These are phyloP conservation scores for Spatulosminthurus flaviceps DNA, from an alignment of 2,888 invertebrate species.

Conservation along the genomic window DNA sequence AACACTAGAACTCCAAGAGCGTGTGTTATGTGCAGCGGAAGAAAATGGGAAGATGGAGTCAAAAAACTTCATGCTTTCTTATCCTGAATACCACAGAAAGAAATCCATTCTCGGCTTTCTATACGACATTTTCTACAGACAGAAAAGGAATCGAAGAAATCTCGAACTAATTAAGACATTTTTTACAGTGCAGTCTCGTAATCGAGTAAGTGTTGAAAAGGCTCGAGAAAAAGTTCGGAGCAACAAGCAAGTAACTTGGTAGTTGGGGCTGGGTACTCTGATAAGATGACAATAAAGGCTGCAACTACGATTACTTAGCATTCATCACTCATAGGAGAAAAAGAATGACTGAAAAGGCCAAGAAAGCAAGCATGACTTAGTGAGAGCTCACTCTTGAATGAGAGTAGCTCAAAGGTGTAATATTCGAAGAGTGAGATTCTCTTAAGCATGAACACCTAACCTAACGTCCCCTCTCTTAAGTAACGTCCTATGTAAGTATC, in stretches of 20 bases:
- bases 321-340: slow-evolving; percentile 31
- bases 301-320: slow-evolving; percentile 2
- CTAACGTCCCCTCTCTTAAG: neutral
- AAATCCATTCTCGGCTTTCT: slow-evolving; percentile 33
- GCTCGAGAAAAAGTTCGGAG: neutral
- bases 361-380: neutral
- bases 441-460: no score
- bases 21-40: no score
- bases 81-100: no score
- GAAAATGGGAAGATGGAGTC: no score
- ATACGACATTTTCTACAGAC: slow-evolving; percentile 37
- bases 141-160: slow-evolving; percentile 45
- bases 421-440: no score
- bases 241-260: no score
- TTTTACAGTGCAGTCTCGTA: slow-evolving; percentile 40
- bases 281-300: neutral
- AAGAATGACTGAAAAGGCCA: neutral
- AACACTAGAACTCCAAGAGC: no score
- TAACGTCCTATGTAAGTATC: neutral
- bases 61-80: no score
- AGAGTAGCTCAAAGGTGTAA: no score
- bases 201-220: slow-evolving; percentile 43
- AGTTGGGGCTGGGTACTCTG: neutral
- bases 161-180: slow-evolving; percentile 50
- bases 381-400: no score